Base-by-base conservation (phyloP, 2,888 invertebrate species). In the Macrophya annulata region DNA sequence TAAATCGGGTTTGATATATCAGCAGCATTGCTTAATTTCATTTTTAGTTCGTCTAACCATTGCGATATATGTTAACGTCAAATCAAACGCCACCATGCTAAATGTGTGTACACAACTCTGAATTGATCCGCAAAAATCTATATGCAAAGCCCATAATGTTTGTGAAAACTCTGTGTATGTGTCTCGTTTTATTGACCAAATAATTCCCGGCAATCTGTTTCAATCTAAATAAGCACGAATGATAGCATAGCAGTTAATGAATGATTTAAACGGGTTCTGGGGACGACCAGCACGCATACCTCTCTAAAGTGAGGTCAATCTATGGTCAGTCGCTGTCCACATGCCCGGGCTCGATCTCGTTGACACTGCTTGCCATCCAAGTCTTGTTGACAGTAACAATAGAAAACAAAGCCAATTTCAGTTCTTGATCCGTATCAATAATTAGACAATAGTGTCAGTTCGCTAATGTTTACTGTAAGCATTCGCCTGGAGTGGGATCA, bases 231-330 rank as follows among this genome's bases (percentile, higher is more conserved):
- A 86, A 89, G 86, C 86, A 87, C 88, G 86, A 87, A 87, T 85
- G 83, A 87, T 79, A 86, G 81, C 85, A 86, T 87, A 88, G 89
- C 86, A 86, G 89, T 89, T 89, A 87, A 88, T 88, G 88, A 87
- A 87, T 59, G 84, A 81, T 81, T 81, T 81, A 81, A 81, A 81
- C 81, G 81, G 81, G 81, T 81, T 81, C 74, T 74, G 51, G 76
- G 43, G 74, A 59, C 74, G 76, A 43, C 43, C 74, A 79, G 84
- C 87, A 89, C 89, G 90, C 90, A 89, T 90, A 89, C 88, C 89
- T 90, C 88, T 87, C 88, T 90, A 90, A 90, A 90, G 90, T 90
- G 90, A 89, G 90, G 90, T 90, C 87, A 90, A 90, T 90, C 89
- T 88, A 89, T 87, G 89, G 89, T 89, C 89, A 90, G 88, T 88